Conservation (phyloP, 2,888 invertebrate genomes). For the Folsomia candida region DNA sequence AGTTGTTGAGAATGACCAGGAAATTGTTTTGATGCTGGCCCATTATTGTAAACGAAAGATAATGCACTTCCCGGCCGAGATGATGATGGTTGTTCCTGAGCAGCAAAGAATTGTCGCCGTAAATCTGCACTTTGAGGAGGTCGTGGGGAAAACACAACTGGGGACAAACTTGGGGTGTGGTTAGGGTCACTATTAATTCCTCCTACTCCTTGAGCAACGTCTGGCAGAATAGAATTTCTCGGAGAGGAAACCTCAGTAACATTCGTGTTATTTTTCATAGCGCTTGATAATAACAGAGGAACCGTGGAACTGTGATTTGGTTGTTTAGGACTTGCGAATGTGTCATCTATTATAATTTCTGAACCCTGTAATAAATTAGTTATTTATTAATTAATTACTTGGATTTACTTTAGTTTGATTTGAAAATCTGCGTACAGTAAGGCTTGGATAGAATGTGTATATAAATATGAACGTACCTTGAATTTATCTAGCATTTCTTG, state of each 20-base stretch:
- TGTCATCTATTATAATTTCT: neutral
- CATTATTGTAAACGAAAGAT: neutral
- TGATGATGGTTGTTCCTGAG: neutral
- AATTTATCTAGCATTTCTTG: constrained; percentile 17
- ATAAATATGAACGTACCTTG: constrained; percentile 3
- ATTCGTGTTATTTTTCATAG: neutral
- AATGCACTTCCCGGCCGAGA: constrained; percentile 3
- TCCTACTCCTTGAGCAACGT: constrained; percentile 1
- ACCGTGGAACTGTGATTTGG: neutral
- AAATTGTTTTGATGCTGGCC: neutral
- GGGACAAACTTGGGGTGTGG: constrained; percentile 4
- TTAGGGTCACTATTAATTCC: neutral
- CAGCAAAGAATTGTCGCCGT: constrained; percentile 1
- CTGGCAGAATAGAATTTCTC: neutral
- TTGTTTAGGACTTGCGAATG: neutral
- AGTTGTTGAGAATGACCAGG: neutral
- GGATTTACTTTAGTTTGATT: neutral
- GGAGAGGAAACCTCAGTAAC: neutral
- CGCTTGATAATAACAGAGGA: neutral
- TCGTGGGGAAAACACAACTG: constrained; percentile 6
- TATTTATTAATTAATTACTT: too few species aligned
- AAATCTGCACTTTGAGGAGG: constrained; percentile 6
- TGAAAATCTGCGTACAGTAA: neutral
- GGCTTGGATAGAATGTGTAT: neutral
- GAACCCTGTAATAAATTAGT: neutral